These are phyloP conservation scores for Microchrysa polita DNA, from an alignment of 2,888 invertebrate species.

Conservation along the genomic window DNA sequence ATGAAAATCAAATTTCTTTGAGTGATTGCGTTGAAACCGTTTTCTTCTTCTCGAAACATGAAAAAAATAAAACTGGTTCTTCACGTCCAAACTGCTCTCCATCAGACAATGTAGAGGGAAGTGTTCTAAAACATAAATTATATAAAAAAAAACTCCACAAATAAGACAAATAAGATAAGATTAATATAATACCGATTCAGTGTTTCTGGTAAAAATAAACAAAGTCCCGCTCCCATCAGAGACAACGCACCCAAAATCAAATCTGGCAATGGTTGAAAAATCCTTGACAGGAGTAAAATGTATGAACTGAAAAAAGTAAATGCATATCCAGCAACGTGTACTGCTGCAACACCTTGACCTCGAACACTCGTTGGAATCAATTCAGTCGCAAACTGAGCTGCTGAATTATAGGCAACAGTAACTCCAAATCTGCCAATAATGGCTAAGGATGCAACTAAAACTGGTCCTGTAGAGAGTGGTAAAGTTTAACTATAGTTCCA, in stretches of 20 bases:
- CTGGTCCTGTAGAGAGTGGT: constrained; percentile 53
- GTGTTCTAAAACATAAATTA: constrained; percentile 53
- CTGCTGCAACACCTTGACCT: constrained; percentile 68
- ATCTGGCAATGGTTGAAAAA: constrained; percentile 66
- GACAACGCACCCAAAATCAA: constrained; percentile 67
- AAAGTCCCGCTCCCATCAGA: constrained; percentile 66
- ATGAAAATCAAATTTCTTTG: constrained; percentile 20
- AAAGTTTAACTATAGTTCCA: too few species aligned
- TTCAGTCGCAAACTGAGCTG: constrained; percentile 69
- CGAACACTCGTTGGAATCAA: constrained; percentile 68
- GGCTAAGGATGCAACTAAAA: constrained; percentile 60
- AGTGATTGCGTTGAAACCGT: constrained; percentile 35
- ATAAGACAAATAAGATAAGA: background rate
- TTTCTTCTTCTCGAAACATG: constrained; percentile 45
- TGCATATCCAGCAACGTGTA: constrained; percentile 68
- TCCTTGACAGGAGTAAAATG: constrained; percentile 65
- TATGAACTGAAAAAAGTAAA: constrained; percentile 70
- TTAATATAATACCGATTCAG: constrained; percentile 56
- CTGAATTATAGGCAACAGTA: constrained; percentile 68
- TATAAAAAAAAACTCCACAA: background rate
- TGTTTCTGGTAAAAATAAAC: constrained; percentile 71
- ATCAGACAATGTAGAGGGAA: constrained; percentile 67
- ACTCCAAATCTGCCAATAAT: constrained; percentile 66
- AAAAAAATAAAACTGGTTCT: constrained; percentile 63
- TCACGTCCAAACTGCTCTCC: constrained; percentile 66